Evolutionary conservation across 2,113 vertebrate genomes (phyloP), one percentile per base, ranked within the genome.

Genomic region (Bos indicus): DNA sequence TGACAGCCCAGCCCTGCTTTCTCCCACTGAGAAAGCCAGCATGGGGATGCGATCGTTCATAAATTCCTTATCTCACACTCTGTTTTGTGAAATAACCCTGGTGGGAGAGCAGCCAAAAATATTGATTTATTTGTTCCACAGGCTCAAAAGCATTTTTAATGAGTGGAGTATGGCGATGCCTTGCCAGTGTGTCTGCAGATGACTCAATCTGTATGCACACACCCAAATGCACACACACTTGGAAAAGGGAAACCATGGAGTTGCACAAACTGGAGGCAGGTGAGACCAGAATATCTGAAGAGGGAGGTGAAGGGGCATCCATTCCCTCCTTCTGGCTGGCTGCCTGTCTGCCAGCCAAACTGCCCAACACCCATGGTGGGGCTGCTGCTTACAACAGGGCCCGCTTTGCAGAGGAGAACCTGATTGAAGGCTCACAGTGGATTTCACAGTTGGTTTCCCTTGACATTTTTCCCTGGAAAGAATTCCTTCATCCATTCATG

Each of bases 11-110:
- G 40, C 78, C 21, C 87, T 60, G 96, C 59, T 95, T 96, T 95
- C 96, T 83, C 90, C 93, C 46, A 80, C 97, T 59, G 60, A 91
- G 90, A 94, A 80, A 85, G 93, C 94, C 78, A 25, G 92, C 96
- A 95, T 85, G 77, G 91, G 92, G 95, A 98, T 97, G 87, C 88
- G 95, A 84, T 98, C 67, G 83, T 98, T 97, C 97, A 96, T 87
- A 96, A 98, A 98, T 98, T 98, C 98, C 98, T 98, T 96, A 96
- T 97, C 97, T 94, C 83, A 60, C 26, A 9, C 97, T 95, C 64
- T 80, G 90, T 87, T 97, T 97, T 95, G 92, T 97, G 94, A 95
- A 98, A 95, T 95, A 94, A 95, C 94, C 85, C 88, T 94, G 60
- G 98, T 98, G 95, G 97, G 97, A 97, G 52, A 96, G 67, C 74